These are phyloP conservation scores for Staurois parvus DNA, from an alignment of 2,797 vertebrate species.

Conservation along the genomic window DNA sequence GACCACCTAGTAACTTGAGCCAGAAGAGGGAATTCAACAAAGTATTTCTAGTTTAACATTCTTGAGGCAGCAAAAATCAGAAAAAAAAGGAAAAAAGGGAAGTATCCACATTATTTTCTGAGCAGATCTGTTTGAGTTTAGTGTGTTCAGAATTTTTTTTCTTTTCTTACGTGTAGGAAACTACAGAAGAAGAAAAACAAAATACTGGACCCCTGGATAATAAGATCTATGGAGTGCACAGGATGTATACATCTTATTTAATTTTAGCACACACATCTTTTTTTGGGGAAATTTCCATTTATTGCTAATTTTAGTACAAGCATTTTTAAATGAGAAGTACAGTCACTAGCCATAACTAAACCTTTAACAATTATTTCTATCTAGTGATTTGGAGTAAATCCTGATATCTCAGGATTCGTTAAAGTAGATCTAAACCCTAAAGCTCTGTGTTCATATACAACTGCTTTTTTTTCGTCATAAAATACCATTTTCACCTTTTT, in stretches of 20 bases:
- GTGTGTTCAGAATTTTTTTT: slow-evolving; percentile 79
- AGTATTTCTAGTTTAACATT: slow-evolving; percentile 85
- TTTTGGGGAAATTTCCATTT: too few species aligned
- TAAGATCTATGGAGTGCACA: background rate
- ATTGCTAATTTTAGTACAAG: too few species aligned
- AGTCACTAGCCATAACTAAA: background rate
- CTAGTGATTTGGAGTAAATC: too few species aligned
- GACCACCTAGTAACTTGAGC: slow-evolving; percentile 88
- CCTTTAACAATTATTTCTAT: too few species aligned
- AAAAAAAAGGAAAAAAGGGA: slow-evolving; percentile 62
- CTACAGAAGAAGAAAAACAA: slow-evolving; percentile 63
- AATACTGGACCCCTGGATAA: slow-evolving; percentile 38
- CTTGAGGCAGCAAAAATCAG: slow-evolving; percentile 80
- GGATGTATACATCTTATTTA: background rate
- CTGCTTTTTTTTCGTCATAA: too few species aligned
- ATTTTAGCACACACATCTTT: background rate
- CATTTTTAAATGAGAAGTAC: too few species aligned
- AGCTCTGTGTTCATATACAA: too few species aligned
- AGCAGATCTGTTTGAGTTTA: slow-evolving; percentile 83
- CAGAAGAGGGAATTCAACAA: slow-evolving; percentile 88
- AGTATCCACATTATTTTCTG: slow-evolving; percentile 81
- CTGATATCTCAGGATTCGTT: too few species aligned
- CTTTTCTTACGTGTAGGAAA: slow-evolving; percentile 66
- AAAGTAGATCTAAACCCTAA: too few species aligned
- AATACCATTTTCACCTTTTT: too few species aligned